Base-by-base conservation (phyloP, 2,888 invertebrate genomes). In the Seira musarum region DNA sequence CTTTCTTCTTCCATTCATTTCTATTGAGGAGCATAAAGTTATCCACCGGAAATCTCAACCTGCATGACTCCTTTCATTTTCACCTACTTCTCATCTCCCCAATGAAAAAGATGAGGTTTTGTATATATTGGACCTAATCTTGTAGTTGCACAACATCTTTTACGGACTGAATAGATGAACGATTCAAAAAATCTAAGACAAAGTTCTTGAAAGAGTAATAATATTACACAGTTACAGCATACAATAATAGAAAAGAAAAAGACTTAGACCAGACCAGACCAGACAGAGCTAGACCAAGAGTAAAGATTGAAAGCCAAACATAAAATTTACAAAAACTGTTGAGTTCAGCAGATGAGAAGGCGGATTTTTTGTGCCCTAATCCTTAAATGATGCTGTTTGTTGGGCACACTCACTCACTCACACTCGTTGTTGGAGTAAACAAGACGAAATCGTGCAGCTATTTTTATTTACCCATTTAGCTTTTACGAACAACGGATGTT, bases 61-160 rank as follows among this genome's bases (percentile, higher is more conserved):
- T 40, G 73, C 73, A 53, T 64, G 73, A 74, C 65, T 74, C 80
- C 80, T 80, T 80, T 80, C 80, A 80, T 74, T 80, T 80, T 80
- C 80, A 80, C 80, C 80, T 80, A 80, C 80, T 74, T 80, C 65
- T n/a, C n/a, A n/a, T n/a, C n/a, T 74, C 24, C 8, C 6, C 40
- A 13, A 40, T 40, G 40, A 40, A 13, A 13, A 40, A 40, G 40
- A 40, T 40, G 40, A 40, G 13, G 6, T 40, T 5, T 8, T 8
- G 40, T 40, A n/a, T n/a, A n/a, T n/a, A n/a, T n/a, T n/a, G n/a
- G n/a, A n/a, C n/a, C n/a, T n/a, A n/a, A n/a, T n/a, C n/a, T n/a
- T n/a, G n/a, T n/a, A n/a, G n/a, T n/a, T n/a, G n/a, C n/a, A n/a
- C n/a, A n/a, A n/a, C n/a, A n/a, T n/a, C n/a, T n/a, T n/a, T n/a